These are phyloP conservation scores for Threskiornis aethiopicus DNA, from an alignment of 2,797 vertebrate genomes.

Conservation along the genomic window DNA sequence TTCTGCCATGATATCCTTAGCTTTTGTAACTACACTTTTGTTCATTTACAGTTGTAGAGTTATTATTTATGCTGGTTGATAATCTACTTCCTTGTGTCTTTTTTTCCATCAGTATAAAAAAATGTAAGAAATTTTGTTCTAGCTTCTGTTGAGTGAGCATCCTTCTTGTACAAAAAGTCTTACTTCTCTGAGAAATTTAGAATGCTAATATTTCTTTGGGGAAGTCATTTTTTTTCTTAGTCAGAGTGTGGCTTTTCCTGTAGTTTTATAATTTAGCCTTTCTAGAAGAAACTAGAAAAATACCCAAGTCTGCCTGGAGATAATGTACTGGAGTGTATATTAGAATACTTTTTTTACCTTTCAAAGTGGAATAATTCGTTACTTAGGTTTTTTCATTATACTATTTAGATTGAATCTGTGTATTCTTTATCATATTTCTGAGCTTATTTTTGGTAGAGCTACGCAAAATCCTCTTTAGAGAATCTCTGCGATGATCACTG, in stretches of 20 bases:
- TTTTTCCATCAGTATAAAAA: neutral
- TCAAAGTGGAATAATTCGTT: neutral
- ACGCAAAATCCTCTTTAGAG: neutral
- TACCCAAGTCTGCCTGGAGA: neutral
- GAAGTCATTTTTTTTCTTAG: neutral
- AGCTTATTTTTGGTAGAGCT: neutral
- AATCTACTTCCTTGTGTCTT: neutral
- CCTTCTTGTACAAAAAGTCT: neutral
- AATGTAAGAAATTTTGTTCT: neutral
- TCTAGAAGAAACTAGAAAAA: neutral
- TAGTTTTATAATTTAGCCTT: neutral
- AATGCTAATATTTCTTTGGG: neutral
- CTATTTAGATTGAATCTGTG: neutral
- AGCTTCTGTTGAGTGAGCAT: neutral
- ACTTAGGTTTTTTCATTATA: neutral
- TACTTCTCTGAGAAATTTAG: neutral
- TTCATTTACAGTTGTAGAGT: neutral
- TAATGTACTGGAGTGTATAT: neutral
- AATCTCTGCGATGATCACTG: neutral
- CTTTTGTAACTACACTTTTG: neutral
- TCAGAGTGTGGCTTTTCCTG: neutral
- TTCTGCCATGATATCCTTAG: neutral
- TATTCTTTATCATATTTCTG: neutral
- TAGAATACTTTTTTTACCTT: neutral
- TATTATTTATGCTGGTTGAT: neutral